phyloP scores from a whole-genome alignment of 2,888 invertebrate species.

The Mesorhabditis spiculigera region DNA sequence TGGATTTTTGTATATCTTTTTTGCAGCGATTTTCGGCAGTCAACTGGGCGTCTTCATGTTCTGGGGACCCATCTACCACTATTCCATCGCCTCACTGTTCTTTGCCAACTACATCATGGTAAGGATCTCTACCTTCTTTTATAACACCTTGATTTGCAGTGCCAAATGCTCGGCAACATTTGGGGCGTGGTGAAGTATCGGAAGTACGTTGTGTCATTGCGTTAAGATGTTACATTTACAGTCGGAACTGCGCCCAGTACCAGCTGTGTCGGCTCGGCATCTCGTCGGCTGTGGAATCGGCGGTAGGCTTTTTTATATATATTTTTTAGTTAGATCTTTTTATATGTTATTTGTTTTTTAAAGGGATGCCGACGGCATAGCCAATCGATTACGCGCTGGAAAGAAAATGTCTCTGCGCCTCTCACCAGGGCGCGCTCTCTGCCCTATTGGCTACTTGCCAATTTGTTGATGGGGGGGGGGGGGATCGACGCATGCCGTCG shows the following conservation, averaged over 20 bases:
- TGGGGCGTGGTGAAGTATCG: not conserved
- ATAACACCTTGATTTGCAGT: not conserved
- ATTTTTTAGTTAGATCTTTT: no score
- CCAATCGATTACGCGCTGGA: no score
- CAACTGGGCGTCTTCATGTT: not conserved
- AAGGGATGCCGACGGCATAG: no score
- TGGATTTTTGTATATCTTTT: not conserved
- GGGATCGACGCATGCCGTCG: no score
- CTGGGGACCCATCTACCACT: not conserved
- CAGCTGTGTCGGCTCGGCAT: slow-evolving; percentile 4
- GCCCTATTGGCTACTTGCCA: no score
- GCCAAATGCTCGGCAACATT: not conserved
- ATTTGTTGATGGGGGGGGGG: no score
- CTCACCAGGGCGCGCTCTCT: no score
- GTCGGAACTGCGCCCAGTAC: slow-evolving; percentile 1
- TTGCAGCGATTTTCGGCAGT: not conserved
- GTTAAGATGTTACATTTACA: not conserved
- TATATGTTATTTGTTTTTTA: no score
- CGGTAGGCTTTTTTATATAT: not conserved
- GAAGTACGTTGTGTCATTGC: not conserved
- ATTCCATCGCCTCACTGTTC: not conserved
- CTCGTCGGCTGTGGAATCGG: not conserved
- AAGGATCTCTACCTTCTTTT: not conserved
- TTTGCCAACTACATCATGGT: not conserved
- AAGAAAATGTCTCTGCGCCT: no score